Conservation (phyloP, 2,888 invertebrate species). For the Mycogona germanica region DNA sequence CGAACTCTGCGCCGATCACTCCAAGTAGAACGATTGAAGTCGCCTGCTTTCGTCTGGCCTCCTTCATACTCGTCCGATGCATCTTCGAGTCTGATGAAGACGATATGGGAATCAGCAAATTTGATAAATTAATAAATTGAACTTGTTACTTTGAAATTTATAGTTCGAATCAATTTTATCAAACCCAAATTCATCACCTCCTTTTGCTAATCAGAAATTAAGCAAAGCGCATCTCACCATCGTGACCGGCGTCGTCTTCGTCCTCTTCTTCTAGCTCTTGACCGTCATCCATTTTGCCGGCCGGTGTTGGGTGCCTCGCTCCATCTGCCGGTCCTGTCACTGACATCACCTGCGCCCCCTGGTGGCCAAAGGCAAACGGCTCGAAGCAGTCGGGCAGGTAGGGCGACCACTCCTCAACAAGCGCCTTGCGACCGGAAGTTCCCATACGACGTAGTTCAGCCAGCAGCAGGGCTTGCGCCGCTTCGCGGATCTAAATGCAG, state of each 20-base stretch:
- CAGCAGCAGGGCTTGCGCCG: constrained; percentile 85
- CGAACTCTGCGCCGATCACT: constrained; percentile 97
- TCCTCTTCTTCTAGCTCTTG: constrained; percentile 48
- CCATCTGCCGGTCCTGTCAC: background rate
- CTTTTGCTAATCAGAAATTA: too few relatives aligned
- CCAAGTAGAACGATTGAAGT: constrained; percentile 93
- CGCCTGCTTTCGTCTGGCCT: constrained; percentile 85
- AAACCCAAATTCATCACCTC: background rate
- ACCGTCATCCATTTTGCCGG: constrained; percentile 40
- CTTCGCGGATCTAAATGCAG: constrained; percentile 59
- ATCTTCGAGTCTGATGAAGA: too few relatives aligned
- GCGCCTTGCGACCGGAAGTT: constrained; percentile 74
- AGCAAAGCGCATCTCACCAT: too few relatives aligned
- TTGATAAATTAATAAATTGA: constrained; percentile 33
- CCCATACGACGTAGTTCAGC: constrained; percentile 85
- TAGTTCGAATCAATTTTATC: too few relatives aligned
- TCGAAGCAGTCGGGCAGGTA: constrained; percentile 67
- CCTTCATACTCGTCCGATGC: constrained; percentile 65
- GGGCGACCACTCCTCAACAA: constrained; percentile 94
- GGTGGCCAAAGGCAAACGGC: constrained; percentile 23
- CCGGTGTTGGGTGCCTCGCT: background rate
- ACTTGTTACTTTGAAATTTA: background rate
- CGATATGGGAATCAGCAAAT: too few relatives aligned
- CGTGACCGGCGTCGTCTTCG: constrained; percentile 29
- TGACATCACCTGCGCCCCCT: background rate